Evolutionary conservation across 2,888 invertebrate genomes (phyloP), one percentile per base, ranked within the genome.

Genomic region (Crossocerus cetratus): DNA sequence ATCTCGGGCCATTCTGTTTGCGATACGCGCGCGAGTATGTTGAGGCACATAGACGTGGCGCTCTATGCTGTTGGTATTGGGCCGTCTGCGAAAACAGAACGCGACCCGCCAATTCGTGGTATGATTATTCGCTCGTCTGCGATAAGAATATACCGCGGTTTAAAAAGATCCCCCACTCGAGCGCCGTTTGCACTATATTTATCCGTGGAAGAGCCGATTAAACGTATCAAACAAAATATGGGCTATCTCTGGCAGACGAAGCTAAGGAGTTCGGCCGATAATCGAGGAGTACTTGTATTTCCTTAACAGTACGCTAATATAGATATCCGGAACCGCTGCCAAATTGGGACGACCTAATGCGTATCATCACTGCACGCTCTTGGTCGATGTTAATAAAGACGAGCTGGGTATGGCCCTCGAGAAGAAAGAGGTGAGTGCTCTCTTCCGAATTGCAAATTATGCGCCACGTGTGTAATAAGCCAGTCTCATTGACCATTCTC

Each of bases 301-400:
- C 59, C 71, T 78, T 74, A 69, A 76, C 53, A 61, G 44, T 66
- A 44, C 56, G 68, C n/a, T 57, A 59, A 74, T 83, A 83, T 87
- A 98, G 97, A 93, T 99, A 83, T 99, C 99, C 84, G 99, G 98
- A 82, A 98, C 98, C 61, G 98, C 99, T 60, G 96, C 98, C 0
- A 98, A 98, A 91, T 92, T 99, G 70, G 97, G 97, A 71, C 93
- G 94, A 79, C 93, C 95, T 11, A 95, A 95, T 86, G 96, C 97
- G n/a, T 99, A 99, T 92, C 99, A 99, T 90, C 99, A 99, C 91
- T 98, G 98, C 91, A 99, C 99, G 2, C 93, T 99, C 80, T 92
- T 99, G 89, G 96, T 98, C 74, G 94, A 96, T 86, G 96, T 96
- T 76, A 95, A 97, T 89, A 96, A 96, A 91, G 90, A 93, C 78